Conservation (phyloP, 2,797 vertebrate species). For the Myripristis murdjan region DNA sequence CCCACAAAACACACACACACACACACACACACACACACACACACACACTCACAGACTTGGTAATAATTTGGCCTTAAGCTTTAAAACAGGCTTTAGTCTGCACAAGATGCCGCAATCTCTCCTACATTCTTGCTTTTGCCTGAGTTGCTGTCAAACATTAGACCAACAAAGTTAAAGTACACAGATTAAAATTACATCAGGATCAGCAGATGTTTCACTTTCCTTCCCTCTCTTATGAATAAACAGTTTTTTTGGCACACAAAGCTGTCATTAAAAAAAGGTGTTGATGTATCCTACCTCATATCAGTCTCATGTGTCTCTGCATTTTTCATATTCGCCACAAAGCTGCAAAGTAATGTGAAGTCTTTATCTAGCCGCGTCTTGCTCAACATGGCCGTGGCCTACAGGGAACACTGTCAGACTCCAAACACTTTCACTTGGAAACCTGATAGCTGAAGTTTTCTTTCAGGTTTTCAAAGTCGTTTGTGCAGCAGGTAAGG, state of each 20-base stretch:
- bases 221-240: conserved; percentile 37
- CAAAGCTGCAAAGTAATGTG: not conserved
- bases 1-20: conserved; percentile 28
- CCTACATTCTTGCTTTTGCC: conserved; percentile 64
- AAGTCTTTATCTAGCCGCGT: too few species aligned
- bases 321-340: not conserved
- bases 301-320: not conserved
- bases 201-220: conserved; percentile 64
- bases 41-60: conserved; percentile 27
- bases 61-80: conserved; percentile 62
- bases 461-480: too few species aligned
- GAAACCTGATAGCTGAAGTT: too few species aligned
- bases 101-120: conserved; percentile 78
- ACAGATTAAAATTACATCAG: conserved; percentile 29
- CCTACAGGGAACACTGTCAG: too few species aligned
- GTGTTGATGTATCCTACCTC: not conserved
- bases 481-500: too few species aligned
- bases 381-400: too few species aligned
- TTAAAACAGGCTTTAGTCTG: conserved; percentile 64
- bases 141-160: conserved; percentile 52
- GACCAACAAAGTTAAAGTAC: conserved; percentile 35
- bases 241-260: conserved; percentile 11
- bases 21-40: conserved; percentile 24
- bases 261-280: not conserved
- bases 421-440: too few species aligned